Percentiles rank a stretch among this genome's conserved stretches.
phyloP scores from a whole-genome alignment of 2,888 invertebrate species.

The Drosophila dives region DNA sequence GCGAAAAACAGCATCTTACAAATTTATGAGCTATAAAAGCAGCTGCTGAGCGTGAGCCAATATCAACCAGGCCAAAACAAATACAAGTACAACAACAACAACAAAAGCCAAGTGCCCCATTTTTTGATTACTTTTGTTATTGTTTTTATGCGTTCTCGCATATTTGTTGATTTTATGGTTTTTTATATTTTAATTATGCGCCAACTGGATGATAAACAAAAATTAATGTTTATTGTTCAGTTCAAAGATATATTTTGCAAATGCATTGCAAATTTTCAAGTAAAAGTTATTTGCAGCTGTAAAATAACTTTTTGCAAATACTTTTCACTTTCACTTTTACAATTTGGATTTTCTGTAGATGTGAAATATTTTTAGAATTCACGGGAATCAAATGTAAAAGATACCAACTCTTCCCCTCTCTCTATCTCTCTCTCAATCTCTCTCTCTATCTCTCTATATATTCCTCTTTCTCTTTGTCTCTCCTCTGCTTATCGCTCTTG shows the following conservation, averaged over 20 bases:
- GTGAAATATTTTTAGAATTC: neutral
- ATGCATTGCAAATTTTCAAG: neutral
- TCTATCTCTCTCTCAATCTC: neutral
- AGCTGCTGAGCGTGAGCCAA: slow-evolving; percentile 50
- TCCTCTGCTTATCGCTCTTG: neutral
- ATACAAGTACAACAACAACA: slow-evolving; percentile 24
- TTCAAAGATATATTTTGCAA: slow-evolving; percentile 4
- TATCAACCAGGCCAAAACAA: slow-evolving; percentile 6
- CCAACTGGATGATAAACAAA: slow-evolving; percentile 55
- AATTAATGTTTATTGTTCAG: slow-evolving; percentile 42
- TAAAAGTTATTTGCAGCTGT: neutral
- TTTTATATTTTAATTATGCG: slow-evolving; percentile 64
- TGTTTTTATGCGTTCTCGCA: slow-evolving; percentile 68
- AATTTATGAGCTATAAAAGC: slow-evolving; percentile 81
- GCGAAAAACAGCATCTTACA: slow-evolving; percentile 65
- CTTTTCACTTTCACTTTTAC: neutral
- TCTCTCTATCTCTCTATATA: accelerated
- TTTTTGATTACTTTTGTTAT: slow-evolving; percentile 77
- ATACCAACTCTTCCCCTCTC: neutral
- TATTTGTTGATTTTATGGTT: slow-evolving; percentile 58
- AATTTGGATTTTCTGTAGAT: neutral
- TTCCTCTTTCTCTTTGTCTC: neutral
- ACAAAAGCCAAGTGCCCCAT: slow-evolving; percentile 50
- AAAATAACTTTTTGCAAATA: neutral
- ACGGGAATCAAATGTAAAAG: neutral